Conservation (phyloP, 2,888 invertebrate species). For the Scaptomyza reducta region DNA sequence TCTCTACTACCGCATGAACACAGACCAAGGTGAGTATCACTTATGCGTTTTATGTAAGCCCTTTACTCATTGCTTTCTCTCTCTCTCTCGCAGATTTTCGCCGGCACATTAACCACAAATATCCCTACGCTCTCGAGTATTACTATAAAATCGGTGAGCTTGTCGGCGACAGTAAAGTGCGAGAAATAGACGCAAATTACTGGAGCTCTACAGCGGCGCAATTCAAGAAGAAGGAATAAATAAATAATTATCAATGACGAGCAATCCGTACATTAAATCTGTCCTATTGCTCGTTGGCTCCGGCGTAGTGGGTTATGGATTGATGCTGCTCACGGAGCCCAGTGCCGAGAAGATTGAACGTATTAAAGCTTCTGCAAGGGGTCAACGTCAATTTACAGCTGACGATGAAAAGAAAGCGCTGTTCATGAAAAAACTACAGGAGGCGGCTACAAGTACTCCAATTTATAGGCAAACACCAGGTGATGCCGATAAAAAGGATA, state of each 20-base stretch:
- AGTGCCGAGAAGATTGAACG: constrained; percentile 84
- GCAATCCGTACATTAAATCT: constrained; percentile 84
- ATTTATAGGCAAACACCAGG: constrained; percentile 54
- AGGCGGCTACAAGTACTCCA: constrained; percentile 68
- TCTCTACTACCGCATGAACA: constrained; percentile 89
- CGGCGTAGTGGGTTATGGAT: constrained; percentile 87
- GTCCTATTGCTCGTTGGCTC: constrained; percentile 87
- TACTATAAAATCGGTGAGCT: constrained; percentile 90
- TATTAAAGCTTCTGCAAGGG: constrained; percentile 67
- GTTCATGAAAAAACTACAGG: constrained; percentile 79
- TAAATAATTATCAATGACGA: constrained; percentile 72
- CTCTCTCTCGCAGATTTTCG: constrained; percentile 88
- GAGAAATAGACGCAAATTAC: constrained; percentile 86
- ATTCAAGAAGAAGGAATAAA: constrained; percentile 56
- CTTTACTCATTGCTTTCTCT: constrained; percentile 13
- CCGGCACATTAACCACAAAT: constrained; percentile 88
- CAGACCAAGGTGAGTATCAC: constrained; percentile 87
- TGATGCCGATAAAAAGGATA: constrained; percentile 51
- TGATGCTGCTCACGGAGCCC: constrained; percentile 86
- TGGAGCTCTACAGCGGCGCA: constrained; percentile 84
- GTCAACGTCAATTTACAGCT: constrained; percentile 46
- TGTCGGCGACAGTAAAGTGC: constrained; percentile 84
- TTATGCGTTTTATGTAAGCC: constrained; percentile 57
- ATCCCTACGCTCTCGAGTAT: constrained; percentile 87
- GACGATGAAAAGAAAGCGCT: constrained; percentile 77